phyloP scores from a whole-genome alignment of 2,797 vertebrate genomes.

The Enoplosus armatus region DNA sequence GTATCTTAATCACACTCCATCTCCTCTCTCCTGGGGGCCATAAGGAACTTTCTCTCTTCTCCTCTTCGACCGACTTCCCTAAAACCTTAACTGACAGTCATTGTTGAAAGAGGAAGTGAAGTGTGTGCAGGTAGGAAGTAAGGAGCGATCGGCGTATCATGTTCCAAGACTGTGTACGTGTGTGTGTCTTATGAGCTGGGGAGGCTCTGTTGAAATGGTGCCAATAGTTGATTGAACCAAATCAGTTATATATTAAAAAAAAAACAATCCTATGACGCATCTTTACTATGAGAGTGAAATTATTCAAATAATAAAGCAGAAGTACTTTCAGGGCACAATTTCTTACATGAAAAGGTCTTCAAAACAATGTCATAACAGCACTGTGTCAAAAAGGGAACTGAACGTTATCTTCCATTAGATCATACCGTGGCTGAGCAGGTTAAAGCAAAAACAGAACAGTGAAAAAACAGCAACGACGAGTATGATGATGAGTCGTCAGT shows the following conservation, averaged over 20 bases:
- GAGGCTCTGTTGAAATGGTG: neutral
- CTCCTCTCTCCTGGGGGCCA: constrained; percentile 68
- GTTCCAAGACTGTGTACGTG: constrained; percentile 28
- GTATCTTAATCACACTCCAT: constrained; percentile 74
- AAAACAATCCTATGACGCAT: neutral
- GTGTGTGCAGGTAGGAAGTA: constrained; percentile 74
- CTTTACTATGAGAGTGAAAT: neutral
- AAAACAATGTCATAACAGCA: constrained; percentile 53
- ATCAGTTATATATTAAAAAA: neutral
- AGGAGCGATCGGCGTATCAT: constrained; percentile 41
- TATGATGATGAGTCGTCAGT: constrained; percentile 27
- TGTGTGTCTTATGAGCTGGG: constrained; percentile 24
- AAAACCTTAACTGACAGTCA: constrained; percentile 71
- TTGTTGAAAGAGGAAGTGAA: constrained; percentile 77
- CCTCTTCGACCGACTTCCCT: constrained; percentile 78
- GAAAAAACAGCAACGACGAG: neutral
- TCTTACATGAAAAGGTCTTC: constrained; percentile 52
- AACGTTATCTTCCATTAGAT: constrained; percentile 59
- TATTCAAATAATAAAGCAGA: constrained; percentile 55
- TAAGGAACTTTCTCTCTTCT: constrained; percentile 85
- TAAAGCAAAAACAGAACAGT: constrained; percentile 3
- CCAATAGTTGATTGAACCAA: neutral
- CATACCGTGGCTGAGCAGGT: constrained; percentile 36
- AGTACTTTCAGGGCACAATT: constrained; percentile 15
- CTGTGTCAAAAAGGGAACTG: constrained; percentile 58